Percentiles rank a stretch among this genome's conserved stretches.
phyloP scores from a whole-genome alignment of 2,113 vertebrate species.

The Mastomys natalensis region DNA sequence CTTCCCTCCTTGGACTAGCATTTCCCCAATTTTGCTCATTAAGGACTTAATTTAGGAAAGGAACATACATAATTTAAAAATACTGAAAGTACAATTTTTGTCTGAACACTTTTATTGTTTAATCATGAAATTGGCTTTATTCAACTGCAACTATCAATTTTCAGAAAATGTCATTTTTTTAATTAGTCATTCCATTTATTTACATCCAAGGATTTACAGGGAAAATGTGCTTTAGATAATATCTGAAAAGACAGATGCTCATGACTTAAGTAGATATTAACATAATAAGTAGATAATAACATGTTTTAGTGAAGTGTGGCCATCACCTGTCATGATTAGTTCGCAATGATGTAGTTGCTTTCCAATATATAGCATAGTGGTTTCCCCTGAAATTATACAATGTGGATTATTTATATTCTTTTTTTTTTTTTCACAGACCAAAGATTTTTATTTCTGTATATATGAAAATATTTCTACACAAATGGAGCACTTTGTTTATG shows the following conservation, averaged over 20 bases:
- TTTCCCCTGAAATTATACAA: background rate
- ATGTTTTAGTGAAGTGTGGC: background rate
- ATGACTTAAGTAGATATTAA: background rate
- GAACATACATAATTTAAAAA: background rate
- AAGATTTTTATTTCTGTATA: conserved; percentile 28
- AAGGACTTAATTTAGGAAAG: background rate
- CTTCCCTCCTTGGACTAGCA: background rate
- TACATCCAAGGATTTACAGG: no score
- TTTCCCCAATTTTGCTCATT: background rate
- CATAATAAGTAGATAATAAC: background rate
- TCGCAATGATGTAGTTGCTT: background rate
- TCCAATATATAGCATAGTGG: background rate
- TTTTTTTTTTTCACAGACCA: no score
- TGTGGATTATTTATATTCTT: conserved; percentile 37
- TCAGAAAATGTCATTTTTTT: background rate
- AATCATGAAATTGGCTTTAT: background rate
- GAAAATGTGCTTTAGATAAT: background rate
- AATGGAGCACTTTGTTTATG: background rate
- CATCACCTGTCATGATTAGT: background rate
- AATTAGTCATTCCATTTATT: no score
- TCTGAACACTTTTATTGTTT: background rate
- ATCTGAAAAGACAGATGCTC: background rate
- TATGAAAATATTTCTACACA: conserved; percentile 23
- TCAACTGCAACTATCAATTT: background rate
- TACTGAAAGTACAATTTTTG: background rate